Evolutionary conservation across 2,888 invertebrate genomes (phyloP), one percentile per base, ranked within the genome.

Genomic region (Lasioglossum lativentre): DNA sequence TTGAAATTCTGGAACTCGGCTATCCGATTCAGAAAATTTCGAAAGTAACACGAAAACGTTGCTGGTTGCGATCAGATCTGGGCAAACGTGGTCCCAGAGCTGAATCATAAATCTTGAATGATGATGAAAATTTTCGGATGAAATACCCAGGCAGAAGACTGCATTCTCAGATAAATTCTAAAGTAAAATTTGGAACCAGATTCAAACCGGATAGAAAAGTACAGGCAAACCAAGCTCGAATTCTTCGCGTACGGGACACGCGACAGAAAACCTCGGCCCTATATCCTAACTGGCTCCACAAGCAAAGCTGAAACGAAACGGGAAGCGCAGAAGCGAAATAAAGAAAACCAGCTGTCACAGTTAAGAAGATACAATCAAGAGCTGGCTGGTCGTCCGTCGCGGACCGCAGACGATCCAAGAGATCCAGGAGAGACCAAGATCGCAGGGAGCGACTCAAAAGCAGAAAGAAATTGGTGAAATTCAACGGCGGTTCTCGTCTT

Each of bases 381-480:
- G 16, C 14, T 30, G 66, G 34, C 30, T 12, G 68, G 23, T 23
- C 38, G 40, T 68, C 23, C 68, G 38, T 23, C 38, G n/a, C 1
- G n/a, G 68, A 12, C 23, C 23, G 4, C 27, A 30, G 6, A 63
- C 59, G 59, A 68, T 38, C 23, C 23, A 68, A 34, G 68, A 38
- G 68, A 68, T 68, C 68, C 23, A 38, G 10, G 12, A 68, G 38
- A 68, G 23, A 68, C 23, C 38, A 40, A 12, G 23, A 38, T n/a
- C 68, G 68, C 38, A 8, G 38, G 38, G 38, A 23, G 12, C 23
- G 23, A 68, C 27, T 66, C 38, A 38, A 40, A 38, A 38, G 68
- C 34, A 40, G 12, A n/a, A 68, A 68, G 38, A 68, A 68, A 68
- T 68, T 38, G 38, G 23, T 68, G 68, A 68, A 40, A 68, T 23